These are phyloP conservation scores for Sciurus niger DNA, from an alignment of 2,113 vertebrate genomes.

Conservation along the genomic window DNA sequence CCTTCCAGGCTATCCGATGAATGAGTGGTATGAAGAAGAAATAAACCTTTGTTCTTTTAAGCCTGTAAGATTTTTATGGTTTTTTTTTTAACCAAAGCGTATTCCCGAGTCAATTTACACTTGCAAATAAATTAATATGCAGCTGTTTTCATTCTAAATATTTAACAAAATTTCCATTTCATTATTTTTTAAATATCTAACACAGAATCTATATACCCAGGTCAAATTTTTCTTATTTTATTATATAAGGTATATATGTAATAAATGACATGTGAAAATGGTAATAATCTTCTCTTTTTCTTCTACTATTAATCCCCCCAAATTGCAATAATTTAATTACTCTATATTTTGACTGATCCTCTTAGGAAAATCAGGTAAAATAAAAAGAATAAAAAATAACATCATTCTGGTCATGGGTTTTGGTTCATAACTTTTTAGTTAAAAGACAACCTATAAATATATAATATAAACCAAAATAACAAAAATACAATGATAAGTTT, in stretches of 20 bases:
- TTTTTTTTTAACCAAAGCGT: neutral
- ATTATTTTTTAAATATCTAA: neutral
- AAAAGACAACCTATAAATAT: neutral
- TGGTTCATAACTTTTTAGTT: neutral
- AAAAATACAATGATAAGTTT: neutral
- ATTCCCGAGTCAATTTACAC: neutral
- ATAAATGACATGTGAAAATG: neutral
- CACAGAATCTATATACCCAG: neutral
- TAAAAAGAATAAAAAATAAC: neutral
- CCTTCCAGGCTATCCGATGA: neutral
- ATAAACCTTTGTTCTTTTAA: neutral
- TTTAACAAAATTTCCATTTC: neutral
- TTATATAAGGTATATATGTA: neutral
- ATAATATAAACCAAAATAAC: neutral
- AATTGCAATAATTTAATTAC: neutral
- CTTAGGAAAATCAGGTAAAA: neutral
- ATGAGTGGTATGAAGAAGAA: neutral
- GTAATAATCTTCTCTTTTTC: neutral
- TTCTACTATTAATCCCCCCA: neutral
- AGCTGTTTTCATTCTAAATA: neutral
- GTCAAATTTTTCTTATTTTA: neutral
- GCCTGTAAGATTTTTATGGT: neutral
- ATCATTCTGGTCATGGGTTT: neutral
- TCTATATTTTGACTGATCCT: neutral
- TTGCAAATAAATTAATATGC: neutral